Base-by-base conservation (phyloP, 2,888 invertebrate genomes). In the Mesodorylaimus sp. region DNA sequence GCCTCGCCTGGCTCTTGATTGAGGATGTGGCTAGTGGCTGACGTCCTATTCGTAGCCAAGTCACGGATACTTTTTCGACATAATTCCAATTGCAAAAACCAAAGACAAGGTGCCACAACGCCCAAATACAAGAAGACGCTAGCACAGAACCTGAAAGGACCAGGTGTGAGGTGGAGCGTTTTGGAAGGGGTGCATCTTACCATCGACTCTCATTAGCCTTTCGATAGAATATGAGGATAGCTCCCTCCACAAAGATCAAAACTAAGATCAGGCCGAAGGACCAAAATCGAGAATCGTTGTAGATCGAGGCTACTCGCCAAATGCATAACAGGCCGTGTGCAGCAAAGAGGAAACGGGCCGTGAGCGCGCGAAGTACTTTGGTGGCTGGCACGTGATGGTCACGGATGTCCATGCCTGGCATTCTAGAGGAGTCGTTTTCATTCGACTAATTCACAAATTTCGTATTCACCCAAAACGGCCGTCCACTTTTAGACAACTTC, bases 181-280 rank as follows among this genome's bases (percentile, higher is more conserved):
- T 32, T 32, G 10, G 32, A 13, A 13, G 16, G 16, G 16, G 21
- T 42, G n/a, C n/a, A 13, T 39, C 78, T 75, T 69, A 88, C 89
- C 89, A 89, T 73, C 88, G 87, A 83, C 88, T 86, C 68, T 91
- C 91, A 61, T 89, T 87, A 59, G 81, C 88, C 44, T 62, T 60
- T 51, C 67, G 61, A 50, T 61, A 63, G 50, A 65, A 62, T 25
- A 72, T 57, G 10, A 69, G 68, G 36, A 70, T 56, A 38, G 65
- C 57, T 28, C 66, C 63, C 58, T 71, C 71, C n/a, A 48, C 27
- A 29, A 47, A 48, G 3, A 48, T 29, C 5, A 32, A n/a, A 5
- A 48, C 3, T 28, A 48, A n/a, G 7, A 45, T 19, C 3, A 48
- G 3, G 3, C 26, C 3, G 13, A 67, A 44, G 10, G 66, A 50